Conservation (phyloP, 2,113 vertebrate genomes). For the Circaetus cinerascens region DNA sequence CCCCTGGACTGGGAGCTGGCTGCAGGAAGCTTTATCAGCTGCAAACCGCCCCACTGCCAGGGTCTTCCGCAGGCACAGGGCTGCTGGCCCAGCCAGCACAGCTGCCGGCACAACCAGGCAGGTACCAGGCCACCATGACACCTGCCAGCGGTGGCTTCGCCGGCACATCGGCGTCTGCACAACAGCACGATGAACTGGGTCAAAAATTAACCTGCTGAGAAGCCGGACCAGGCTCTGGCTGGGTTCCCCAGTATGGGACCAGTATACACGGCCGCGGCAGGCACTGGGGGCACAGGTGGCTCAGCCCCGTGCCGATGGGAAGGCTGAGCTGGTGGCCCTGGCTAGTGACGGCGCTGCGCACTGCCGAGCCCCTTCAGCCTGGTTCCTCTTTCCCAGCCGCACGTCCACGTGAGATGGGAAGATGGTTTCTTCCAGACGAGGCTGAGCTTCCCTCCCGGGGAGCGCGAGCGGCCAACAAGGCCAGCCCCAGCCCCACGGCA, state of each 20-base stretch:
- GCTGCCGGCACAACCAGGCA: neutral
- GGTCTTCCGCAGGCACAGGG: neutral
- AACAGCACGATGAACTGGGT: fast-evolving
- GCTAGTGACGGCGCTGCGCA: fast-evolving
- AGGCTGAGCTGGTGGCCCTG: neutral
- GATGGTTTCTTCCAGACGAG: neutral
- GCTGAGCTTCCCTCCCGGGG: fast-evolving
- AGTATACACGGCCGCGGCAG: fast-evolving
- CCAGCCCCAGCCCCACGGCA: neutral
- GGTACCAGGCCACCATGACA: neutral
- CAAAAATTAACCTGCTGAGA: neutral
- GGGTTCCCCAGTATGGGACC: neutral
- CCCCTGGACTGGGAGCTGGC: neutral
- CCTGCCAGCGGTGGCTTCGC: neutral
- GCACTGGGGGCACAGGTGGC: too few relatives aligned
- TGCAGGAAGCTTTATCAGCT: neutral
- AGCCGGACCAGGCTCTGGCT: neutral
- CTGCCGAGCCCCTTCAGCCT: neutral
- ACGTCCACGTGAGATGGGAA: fast-evolving
- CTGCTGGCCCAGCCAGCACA: fast-evolving
- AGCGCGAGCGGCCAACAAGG: fast-evolving
- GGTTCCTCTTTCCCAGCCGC: neutral
- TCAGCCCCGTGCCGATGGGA: fast-evolving
- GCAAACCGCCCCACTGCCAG: neutral
- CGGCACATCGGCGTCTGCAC: fast-evolving